Evolutionary conservation across 2,888 invertebrate genomes (phyloP), one percentile per base, ranked within the genome.

Genomic region (Pogonocherus hispidulus): DNA sequence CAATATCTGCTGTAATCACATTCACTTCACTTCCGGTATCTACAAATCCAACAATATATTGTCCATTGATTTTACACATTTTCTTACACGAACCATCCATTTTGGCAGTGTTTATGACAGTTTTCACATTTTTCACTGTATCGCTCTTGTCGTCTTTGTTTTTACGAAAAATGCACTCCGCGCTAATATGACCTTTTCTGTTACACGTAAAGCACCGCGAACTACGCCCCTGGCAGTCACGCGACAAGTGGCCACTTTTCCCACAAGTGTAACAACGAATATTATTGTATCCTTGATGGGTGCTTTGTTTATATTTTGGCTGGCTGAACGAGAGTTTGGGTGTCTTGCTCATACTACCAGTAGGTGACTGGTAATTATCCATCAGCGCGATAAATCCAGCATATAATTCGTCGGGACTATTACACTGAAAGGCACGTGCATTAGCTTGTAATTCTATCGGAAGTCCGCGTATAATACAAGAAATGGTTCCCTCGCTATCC

Each of bases 401-500:
- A 19, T 57, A 57, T 3, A 44, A 20, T 41, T 41, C 22, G 37
- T 57, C 57, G 5, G 11, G 22, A 3, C 19, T 44, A 18, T 11
- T 18, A 19, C 41, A 57, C 11, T 57, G 41, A n/a, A 57, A 35
- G 2, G 19, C 57, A 3, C 57, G 6, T 1, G 44, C 57, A 41
- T 57, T 57, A 3, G 41, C 8, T 9, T 41, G 57, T 5, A 57
- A 37, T n/a, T 57, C 44, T 1, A 41, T 6, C 11, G 37, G 57
- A 11, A 57, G 14, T 18, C 44, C 57, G 1, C 18, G 32, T 1
- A 41, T 57, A 3, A 57, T 8, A 20, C 32, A 56, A 1, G 56
- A 56, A 4, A 35, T 56, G 2, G 35, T 19, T 3, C 32, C 56
- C 19, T 35, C 57, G 8, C 37, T 41, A 22, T 57, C 57, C 2